Base-by-base conservation (phyloP, 2,113 vertebrate genomes). In the Eulacestoma nigropectus region DNA sequence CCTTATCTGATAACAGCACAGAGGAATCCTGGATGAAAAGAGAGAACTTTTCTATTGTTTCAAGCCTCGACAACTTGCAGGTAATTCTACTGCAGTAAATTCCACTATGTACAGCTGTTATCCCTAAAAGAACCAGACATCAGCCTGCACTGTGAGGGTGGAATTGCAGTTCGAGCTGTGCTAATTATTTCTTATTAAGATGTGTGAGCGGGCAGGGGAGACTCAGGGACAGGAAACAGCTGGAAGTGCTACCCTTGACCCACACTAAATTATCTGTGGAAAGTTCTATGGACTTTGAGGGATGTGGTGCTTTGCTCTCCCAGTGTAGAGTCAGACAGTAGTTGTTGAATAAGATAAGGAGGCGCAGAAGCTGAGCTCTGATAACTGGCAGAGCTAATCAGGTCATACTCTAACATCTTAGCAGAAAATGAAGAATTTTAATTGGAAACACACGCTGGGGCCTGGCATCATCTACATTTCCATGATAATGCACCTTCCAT, bases 371-470 rank as follows among this genome's bases (percentile, higher is more conserved):
- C 47, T 83, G 82, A 87, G 46, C 46, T 82, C 53, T 62, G 37
- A 39, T 56, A 95, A 74, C 52, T 67, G 52, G 82, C 55, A 76
- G 63, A 69, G 50, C 42, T 96, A 96, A 94, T 89, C 47, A 77
- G 93, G 93, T 94, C 93, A 85, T 44, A 33, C 25, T 33, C 30
- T 30, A 84, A 84, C 42, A 87, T 89, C 57, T 83, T 33, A 87
- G 82, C 32, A 70, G 75, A 96, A 93, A 92, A 84, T 57, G 64
- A 96, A 84, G 64, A 81, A 67, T 84, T 78, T 85, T 95, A 90
- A 94, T 93, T 90, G 76, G 77, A 88, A 93, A 65, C 50, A 57
- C 79, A 47, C 0, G 6, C 69, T 89, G 93, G 29, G 78, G 23
- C 49, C 32, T 85, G 63, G 72, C 64, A 67, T 77, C 55, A 63